Evolutionary conservation across 2,113 vertebrate species (phyloP), one percentile per base, ranked within the genome.

Genomic region (Tragelaphus imberbis): DNA sequence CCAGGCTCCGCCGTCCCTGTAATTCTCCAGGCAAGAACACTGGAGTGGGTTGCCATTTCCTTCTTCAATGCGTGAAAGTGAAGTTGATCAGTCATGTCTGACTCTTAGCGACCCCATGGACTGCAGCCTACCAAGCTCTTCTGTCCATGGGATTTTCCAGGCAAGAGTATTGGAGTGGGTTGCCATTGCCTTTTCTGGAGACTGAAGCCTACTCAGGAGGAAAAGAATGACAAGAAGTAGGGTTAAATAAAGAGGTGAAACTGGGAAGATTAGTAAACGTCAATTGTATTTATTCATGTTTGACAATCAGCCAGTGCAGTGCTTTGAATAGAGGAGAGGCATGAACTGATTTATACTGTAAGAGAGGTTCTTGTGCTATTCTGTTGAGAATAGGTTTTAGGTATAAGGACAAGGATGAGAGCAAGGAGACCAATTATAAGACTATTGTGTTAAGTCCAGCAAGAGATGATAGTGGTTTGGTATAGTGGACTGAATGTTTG

Each of bases 321-420:
- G 7, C 28, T 91, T 88, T 86, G n/a, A 92, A 92, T 6, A 96
- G 59, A 9, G 17, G 36, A 93, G 36, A 95, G 27, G 3, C 10
- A 91, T 53, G 91, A 84, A 58, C 11, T 94, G 40, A 91, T 33
- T 77, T 91, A 28, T 59, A 59, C 82, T 71, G 75, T 88, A 56
- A 61, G 59, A 96, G n/a, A 6, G 56, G 59, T 44, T 81, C 14
- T 94, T 36, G 23, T 89, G n/a, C 47, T 86, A 9, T 30, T 40
- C 14, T 85, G 8, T 56, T 77, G 88, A 91, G 33, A 91, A 58
- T 84, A 47, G 36, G 4, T 61, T 87, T 68, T 75, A 27, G 17
- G 51, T 81, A 53, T 17, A 11, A 47, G 3, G 11, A 75, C 2
- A 49, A 84, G 7, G 21, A 36, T 89, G 68, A 44, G 77, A 94